phyloP scores from a whole-genome alignment of 2,888 invertebrate genomes.

The Acanthococcus lagerstroemiae region DNA sequence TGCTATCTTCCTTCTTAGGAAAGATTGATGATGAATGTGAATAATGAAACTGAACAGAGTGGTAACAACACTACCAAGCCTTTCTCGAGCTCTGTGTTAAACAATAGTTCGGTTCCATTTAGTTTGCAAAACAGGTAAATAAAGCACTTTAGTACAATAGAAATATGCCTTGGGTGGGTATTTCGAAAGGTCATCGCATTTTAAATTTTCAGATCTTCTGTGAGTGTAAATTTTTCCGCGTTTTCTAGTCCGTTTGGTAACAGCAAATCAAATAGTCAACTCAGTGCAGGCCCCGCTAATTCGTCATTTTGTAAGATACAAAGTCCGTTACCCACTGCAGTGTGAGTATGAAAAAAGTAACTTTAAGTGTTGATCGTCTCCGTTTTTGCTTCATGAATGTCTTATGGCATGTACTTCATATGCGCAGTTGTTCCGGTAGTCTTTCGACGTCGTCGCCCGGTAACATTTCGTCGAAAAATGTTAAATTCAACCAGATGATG shows the following conservation, averaged over 20 bases:
- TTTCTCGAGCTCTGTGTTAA: conserved; percentile 3
- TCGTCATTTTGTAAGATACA: conserved; percentile 8
- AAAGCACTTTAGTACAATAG: neutral
- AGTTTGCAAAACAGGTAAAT: conserved; percentile 9
- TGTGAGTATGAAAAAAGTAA: neutral
- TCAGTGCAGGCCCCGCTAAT: conserved; percentile 1
- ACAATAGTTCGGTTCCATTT: conserved; percentile 15
- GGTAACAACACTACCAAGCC: conserved; percentile 4
- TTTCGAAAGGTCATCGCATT: neutral
- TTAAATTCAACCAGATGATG: conserved; percentile 11
- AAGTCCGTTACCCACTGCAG: conserved; percentile 7
- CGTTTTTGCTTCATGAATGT: neutral
- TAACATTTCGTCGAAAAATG: conserved; percentile 14
- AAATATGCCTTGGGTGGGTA: neutral
- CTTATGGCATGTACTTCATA: no score
- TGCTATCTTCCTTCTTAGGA: conserved; percentile 35
- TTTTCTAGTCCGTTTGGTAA: conserved; percentile 24
- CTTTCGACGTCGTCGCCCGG: conserved; percentile 11
- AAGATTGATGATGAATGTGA: conserved; percentile 37
- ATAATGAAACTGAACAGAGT: conserved; percentile 8
- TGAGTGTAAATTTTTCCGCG: conserved; percentile 6
- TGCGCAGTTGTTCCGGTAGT: conserved; percentile 7
- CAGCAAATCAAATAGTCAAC: conserved; percentile 19
- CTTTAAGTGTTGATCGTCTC: neutral
- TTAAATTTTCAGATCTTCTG: neutral